Evolutionary conservation across 2,797 vertebrate genomes (phyloP).

Genomic region (Cuculus canorus): DNA sequence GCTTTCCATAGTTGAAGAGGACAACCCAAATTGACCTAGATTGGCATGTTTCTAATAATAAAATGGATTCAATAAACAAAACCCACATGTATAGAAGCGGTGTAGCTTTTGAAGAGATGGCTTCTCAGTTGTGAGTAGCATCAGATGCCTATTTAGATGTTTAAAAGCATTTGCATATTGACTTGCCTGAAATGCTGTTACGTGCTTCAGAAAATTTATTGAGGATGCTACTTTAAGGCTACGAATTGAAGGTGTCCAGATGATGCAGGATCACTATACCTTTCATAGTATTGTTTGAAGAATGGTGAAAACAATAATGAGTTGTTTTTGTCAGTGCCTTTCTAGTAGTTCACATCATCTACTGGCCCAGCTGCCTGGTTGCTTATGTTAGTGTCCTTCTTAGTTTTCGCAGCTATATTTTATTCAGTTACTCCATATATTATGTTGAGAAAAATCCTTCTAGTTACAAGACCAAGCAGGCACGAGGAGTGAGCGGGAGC

Average conservation of each 20-base stretch:
- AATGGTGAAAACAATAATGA: not conserved
- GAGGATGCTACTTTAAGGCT: not conserved
- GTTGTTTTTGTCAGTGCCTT: not conserved
- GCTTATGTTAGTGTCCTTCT: not conserved
- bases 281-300: not conserved
- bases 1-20: not conserved
- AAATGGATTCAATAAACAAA: constrained; percentile 7
- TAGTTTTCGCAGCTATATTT: not conserved
- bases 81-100: not conserved
- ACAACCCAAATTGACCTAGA: not conserved
- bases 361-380: not conserved
- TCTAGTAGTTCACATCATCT: not conserved
- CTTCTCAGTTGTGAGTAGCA: not conserved
- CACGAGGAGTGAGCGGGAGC: not conserved
- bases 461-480: not conserved
- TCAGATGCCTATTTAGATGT: not conserved
- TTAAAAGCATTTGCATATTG: not conserved
- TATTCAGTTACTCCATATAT: not conserved
- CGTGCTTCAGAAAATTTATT: not conserved
- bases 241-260: not conserved
- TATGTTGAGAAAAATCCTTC: not conserved
- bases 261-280: not conserved
- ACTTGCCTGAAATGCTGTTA: not conserved
- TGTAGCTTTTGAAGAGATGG: not conserved
- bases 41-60: constrained; percentile 8